These are phyloP conservation scores for Apantesis nais DNA, from an alignment of 2,888 invertebrate genomes.

Conservation along the genomic window DNA sequence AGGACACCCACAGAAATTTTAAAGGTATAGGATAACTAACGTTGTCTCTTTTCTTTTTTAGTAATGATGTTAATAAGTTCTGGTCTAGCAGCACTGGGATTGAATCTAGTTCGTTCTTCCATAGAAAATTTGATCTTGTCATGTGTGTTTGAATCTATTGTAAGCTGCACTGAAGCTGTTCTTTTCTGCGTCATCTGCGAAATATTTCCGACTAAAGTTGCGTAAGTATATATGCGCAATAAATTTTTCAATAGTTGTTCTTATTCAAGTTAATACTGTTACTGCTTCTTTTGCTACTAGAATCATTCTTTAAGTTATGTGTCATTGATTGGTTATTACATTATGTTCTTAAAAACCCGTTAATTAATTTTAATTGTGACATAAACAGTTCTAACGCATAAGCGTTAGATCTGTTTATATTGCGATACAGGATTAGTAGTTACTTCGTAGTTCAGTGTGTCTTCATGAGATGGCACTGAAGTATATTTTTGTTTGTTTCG, in stretches of 20 bases:
- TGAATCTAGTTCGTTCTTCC: conserved; percentile 84
- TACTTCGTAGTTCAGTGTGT: no score
- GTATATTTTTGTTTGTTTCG: no score
- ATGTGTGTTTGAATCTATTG: conserved; percentile 86
- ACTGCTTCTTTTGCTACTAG: no score
- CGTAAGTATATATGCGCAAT: conserved; percentile 65
- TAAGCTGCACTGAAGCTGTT: conserved; percentile 86
- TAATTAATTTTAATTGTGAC: no score
- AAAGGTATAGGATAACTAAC: not conserved
- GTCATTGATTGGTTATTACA: no score
- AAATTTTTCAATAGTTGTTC: not conserved
- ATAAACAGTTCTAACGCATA: no score
- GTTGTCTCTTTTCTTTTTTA: conserved; percentile 53
- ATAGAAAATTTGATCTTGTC: conserved; percentile 84
- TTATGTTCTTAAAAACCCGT: no score
- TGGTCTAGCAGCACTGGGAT: conserved; percentile 81
- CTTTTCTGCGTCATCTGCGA: conserved; percentile 87
- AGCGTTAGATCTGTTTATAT: no score
- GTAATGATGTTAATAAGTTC: conserved; percentile 85
- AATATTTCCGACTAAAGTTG: conserved; percentile 85
- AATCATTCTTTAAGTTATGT: no score
- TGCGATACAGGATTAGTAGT: no score
- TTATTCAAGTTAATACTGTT: not conserved
- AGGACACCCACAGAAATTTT: not conserved
- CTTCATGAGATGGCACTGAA: no score